Evolutionary conservation across 1,140 invertebrate genomes (phyloP).

Genomic region (Limonius californicus): DNA sequence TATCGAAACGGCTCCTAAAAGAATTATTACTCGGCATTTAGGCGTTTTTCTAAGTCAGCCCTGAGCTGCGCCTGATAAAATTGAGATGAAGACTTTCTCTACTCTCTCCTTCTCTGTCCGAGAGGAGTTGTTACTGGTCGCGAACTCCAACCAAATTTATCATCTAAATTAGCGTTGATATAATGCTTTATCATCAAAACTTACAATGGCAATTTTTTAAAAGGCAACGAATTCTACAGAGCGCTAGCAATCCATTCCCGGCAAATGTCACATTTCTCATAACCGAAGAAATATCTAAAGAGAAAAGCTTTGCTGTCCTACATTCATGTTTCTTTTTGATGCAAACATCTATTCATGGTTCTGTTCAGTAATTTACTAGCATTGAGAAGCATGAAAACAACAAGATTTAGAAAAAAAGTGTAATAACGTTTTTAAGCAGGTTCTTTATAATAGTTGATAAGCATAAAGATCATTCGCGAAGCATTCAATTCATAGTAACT

Average conservation of each 20-base stretch:
- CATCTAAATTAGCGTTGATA: constrained; percentile 13
- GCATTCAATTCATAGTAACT: too few species aligned
- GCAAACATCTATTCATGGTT: too few species aligned
- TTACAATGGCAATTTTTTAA: neutral
- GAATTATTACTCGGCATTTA: neutral
- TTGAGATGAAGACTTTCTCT: neutral
- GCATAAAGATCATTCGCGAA: too few species aligned
- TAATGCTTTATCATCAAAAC: constrained; percentile 14
- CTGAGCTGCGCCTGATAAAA: neutral
- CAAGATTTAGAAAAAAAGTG: too few species aligned
- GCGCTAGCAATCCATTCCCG: neutral
- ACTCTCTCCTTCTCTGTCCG: neutral
- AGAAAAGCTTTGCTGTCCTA: too few species aligned
- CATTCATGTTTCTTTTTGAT: too few species aligned
- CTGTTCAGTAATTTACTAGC: too few species aligned
- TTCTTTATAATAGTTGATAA: too few species aligned
- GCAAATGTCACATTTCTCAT: too few species aligned
- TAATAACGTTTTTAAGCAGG: too few species aligned
- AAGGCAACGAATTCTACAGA: neutral
- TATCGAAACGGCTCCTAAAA: neutral
- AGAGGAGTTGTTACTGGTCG: neutral
- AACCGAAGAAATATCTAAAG: too few species aligned
- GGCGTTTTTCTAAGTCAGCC: neutral
- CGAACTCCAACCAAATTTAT: constrained; percentile 8
- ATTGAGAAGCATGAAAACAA: too few species aligned